Evolutionary conservation across 35 echinoderm and acorn worm species (phyloP).

Genomic region (Ptychodera flava): DNA sequence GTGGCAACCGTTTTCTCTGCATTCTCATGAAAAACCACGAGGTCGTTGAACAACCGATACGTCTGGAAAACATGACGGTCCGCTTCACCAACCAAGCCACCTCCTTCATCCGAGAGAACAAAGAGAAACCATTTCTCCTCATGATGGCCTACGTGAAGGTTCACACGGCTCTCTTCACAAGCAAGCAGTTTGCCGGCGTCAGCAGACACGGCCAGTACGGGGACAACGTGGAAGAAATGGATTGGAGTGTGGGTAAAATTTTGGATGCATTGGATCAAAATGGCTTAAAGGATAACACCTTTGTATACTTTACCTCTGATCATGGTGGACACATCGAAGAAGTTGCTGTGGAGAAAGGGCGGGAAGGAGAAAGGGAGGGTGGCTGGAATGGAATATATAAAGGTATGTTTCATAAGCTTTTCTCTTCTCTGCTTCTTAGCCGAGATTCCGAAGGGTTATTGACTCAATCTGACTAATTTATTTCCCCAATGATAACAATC

Average conservation of each 20-base stretch:
- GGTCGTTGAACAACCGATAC: conserved; percentile 85
- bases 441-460: too few species aligned
- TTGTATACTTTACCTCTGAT: conserved; percentile 93
- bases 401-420: too few species aligned
- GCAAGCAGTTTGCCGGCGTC: conserved; percentile 33
- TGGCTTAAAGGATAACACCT: conserved; percentile 73
- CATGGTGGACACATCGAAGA: conserved; percentile 94
- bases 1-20: conserved; percentile 14
- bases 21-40: conserved; percentile 87
- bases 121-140: conserved; percentile 61
- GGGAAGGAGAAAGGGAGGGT: conserved; percentile 49
- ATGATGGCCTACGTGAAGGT: conserved; percentile 67
- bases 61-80: conserved; percentile 65
- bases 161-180: conserved; percentile 76
- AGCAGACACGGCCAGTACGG: conserved; percentile 81
- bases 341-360: conserved; percentile 25
- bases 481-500: too few species aligned
- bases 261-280: conserved; percentile 43
- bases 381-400: conserved; percentile 94
- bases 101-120: conserved; percentile 66
- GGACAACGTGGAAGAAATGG: conserved; percentile 83
- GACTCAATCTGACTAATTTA: too few species aligned
- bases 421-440: too few species aligned
- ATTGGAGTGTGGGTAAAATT: conserved; percentile 87
- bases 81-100: conserved; percentile 59